A percentile compares a stretch with the other conserved stretches of the same genome.
These are phyloP conservation scores for Zaprionus kolodkinae DNA, from an alignment of 1,140 invertebrate species.

Conservation along the genomic window DNA sequence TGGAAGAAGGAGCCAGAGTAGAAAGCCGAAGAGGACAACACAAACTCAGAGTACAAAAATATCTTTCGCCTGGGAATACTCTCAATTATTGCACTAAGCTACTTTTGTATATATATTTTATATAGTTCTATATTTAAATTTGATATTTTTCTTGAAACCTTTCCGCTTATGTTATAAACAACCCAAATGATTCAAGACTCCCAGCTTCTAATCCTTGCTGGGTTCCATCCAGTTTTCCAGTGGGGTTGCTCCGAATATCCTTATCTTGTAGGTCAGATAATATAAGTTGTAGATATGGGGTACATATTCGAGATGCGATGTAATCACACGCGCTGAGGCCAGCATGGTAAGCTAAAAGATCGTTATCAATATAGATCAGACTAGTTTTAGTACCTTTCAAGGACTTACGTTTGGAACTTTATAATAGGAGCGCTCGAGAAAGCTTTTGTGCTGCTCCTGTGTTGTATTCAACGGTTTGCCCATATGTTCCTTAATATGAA, in stretches of 20 bases:
- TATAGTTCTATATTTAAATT: neutral
- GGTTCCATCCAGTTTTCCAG: neutral
- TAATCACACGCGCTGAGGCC: constrained; percentile 45
- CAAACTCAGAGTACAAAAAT: constrained; percentile 7
- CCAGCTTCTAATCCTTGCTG: neutral
- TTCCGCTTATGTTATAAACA: too few relatives aligned
- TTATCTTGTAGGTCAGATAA: constrained; percentile 52
- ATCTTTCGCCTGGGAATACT: neutral
- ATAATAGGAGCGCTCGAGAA: constrained; percentile 47
- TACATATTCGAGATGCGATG: constrained; percentile 23
- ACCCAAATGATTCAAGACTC: too few relatives aligned
- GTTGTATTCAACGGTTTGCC: constrained; percentile 29
- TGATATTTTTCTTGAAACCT: neutral
- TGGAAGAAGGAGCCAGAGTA: constrained; percentile 42
- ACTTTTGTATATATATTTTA: neutral
- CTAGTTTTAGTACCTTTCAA: neutral
- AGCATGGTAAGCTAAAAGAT: constrained; percentile 34
- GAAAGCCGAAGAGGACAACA: neutral
- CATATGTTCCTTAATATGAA: constrained; percentile 39
- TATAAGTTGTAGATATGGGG: constrained; percentile 40
- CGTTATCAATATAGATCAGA: neutral
- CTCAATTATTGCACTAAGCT: neutral
- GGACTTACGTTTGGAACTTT: constrained; percentile 48
- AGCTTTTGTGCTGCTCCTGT: constrained; percentile 40
- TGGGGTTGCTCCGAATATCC: constrained; percentile 48